Conservation (phyloP, 1,140 invertebrate species). For the Pseudomyrmex concolor region DNA sequence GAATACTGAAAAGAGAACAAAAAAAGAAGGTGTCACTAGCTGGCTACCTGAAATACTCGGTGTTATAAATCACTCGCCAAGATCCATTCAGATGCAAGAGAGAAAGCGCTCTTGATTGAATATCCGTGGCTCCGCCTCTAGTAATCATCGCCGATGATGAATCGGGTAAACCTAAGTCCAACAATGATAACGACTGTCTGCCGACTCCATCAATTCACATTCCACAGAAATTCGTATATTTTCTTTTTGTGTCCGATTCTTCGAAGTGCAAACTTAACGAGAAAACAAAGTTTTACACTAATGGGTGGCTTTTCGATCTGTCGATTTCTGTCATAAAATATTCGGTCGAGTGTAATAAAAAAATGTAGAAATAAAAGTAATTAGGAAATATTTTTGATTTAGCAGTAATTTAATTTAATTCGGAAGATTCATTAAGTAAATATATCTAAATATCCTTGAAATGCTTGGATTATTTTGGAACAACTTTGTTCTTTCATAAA, state of each 20-base stretch:
- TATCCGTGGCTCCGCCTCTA: constrained; percentile 1
- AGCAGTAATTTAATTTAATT: no score
- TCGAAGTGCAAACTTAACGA: not conserved
- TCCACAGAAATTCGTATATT: constrained; percentile 8
- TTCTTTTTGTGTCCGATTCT: not conserved
- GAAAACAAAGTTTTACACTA: not conserved
- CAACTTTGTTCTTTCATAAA: no score
- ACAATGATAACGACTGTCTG: not conserved
- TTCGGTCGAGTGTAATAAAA: not conserved
- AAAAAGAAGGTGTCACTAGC: constrained; percentile 29
- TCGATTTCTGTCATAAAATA: no score
- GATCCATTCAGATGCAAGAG: not conserved
- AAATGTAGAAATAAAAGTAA: no score
- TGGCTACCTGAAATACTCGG: constrained; percentile 21
- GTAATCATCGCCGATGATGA: constrained; percentile 17
- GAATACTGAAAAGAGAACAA: not conserved
- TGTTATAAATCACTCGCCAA: constrained; percentile 21
- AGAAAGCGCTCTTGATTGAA: not conserved
- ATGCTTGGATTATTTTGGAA: no score
- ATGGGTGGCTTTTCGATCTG: not conserved
- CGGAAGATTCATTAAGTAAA: no score
- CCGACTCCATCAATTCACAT: not conserved
- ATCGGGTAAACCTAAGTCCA: constrained; percentile 21
- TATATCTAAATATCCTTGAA: no score
- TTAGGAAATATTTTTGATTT: no score